Conservation (phyloP, 2,113 vertebrate species). For the Polypterus bichir region DNA sequence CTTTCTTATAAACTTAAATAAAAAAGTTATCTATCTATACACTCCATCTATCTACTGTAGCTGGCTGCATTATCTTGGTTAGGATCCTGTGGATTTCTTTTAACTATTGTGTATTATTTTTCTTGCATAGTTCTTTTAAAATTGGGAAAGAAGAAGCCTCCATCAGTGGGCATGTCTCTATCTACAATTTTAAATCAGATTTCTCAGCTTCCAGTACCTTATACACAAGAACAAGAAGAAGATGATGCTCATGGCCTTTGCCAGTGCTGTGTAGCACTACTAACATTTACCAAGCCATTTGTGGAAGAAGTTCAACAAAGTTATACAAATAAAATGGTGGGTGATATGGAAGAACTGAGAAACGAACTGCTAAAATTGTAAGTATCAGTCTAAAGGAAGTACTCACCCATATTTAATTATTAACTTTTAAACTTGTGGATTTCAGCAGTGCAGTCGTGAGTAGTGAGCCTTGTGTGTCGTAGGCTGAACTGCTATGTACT, state of each 20-base stretch:
- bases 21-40: slow-evolving; percentile 5
- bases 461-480: too few species aligned
- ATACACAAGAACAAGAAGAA: slow-evolving; percentile 62
- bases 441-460: too few species aligned
- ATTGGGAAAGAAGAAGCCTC: slow-evolving; percentile 56
- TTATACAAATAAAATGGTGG: slow-evolving; percentile 29
- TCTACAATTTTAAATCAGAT: slow-evolving; percentile 69
- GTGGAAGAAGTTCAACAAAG: slow-evolving; percentile 51
- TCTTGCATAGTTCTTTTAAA: slow-evolving; percentile 61
- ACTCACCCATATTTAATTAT: too few species aligned
- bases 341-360: slow-evolving; percentile 49
- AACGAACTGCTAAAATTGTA: slow-evolving; percentile 79
- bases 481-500: too few species aligned
- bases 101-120: background rate
- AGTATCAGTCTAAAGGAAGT: slow-evolving; percentile 25
- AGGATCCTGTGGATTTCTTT: background rate
- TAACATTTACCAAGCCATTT: slow-evolving; percentile 63
- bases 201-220: slow-evolving; percentile 74
- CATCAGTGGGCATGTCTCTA: slow-evolving; percentile 59
- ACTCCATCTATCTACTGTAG: slow-evolving; percentile 8
- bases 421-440: too few species aligned
- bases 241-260: slow-evolving; percentile 65
- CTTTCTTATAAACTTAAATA: too few species aligned
- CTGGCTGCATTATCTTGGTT: slow-evolving; percentile 8
- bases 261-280: slow-evolving; percentile 61